phyloP scores from a whole-genome alignment of 1,140 invertebrate genomes.

The Hycleus cichorii region DNA sequence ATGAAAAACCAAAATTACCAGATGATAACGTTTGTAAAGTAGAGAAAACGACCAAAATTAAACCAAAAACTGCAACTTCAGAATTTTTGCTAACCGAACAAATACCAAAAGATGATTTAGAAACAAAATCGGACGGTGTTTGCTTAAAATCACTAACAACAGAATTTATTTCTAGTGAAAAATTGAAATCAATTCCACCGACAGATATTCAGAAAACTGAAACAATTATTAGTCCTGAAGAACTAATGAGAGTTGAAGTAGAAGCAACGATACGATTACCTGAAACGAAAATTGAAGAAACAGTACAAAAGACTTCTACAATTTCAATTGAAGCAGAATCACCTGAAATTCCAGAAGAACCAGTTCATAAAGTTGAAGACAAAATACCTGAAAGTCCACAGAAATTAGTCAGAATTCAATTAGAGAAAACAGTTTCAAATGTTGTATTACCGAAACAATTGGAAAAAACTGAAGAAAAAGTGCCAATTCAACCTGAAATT shows the following conservation, averaged over 20 bases:
- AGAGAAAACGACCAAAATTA: background rate
- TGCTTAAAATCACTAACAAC: too few relatives aligned
- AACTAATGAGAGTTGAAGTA: background rate
- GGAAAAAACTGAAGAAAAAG: too few relatives aligned
- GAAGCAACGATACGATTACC: background rate
- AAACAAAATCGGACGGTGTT: slow-evolving; percentile 10
- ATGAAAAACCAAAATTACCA: slow-evolving; percentile 2
- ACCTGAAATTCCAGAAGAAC: too few relatives aligned
- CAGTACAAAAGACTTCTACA: background rate
- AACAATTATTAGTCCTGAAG: background rate
- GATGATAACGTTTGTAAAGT: slow-evolving; percentile 18
- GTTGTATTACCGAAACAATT: too few relatives aligned
- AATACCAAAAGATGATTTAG: background rate
- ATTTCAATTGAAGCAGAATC: background rate
- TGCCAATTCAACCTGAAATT: too few relatives aligned
- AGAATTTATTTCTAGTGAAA: too few relatives aligned
- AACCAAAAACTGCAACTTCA: slow-evolving; percentile 8
- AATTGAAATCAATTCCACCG: too few relatives aligned
- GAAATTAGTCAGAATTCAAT: too few relatives aligned
- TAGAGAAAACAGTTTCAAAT: background rate
- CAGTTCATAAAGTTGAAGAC: too few relatives aligned
- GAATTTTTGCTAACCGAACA: slow-evolving; percentile 12
- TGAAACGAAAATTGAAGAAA: slow-evolving; percentile 1
- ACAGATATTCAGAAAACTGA: too few relatives aligned
- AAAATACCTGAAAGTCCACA: too few relatives aligned